Base-by-base conservation (phyloP, 2,113 vertebrate genomes). In the Penelope pileata region DNA sequence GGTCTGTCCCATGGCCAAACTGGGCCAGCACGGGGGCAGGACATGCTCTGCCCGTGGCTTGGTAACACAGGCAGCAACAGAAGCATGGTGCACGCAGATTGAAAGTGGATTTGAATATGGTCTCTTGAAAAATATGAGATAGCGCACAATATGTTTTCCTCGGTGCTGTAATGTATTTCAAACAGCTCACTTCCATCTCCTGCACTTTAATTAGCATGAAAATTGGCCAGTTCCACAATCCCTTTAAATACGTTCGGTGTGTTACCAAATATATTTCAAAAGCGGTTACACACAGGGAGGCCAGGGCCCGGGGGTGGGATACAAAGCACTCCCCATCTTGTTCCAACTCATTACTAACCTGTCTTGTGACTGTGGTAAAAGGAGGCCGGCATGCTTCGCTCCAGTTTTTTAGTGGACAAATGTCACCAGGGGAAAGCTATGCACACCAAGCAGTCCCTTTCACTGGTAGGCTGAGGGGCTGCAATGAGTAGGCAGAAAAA, bases 131-230 rank as follows among this genome's bases (percentile, higher is more conserved):
- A 96, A 94, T 95, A 96, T 59, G 86, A 95, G 94, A 88, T 96
- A 93, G 76, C 2, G 3, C 73, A 89, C 95, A 96, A 96, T 97
- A 96, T 96, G 94, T 93, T 97, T 96, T 97, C 93, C 96, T 95
- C 6, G 1, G 88, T 90, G 83, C 77, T 90, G 79, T 93, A 94
- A 93, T 96, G 77, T 96, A 93, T 96, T 97, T 96, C 94, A 95
- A 94, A 96, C 85, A 96, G 92, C 93, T 95, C 93, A 86, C 86
- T 96, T 95, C 93, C 94, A 95, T 96, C 91, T 77, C 91, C 92
- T 88, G 92, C 89, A 94, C 93, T 96, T 94, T 96, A 97, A 96
- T 97, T 96, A 96, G 92, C 84, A 91, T 92, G 91, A 96, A 96
- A 96, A 96, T 95, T 92, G 94, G 84, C 94, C 91, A 96, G 92